These are phyloP conservation scores for Drosophila vallismaia DNA, from an alignment of 2,888 invertebrate genomes.

Conservation along the genomic window DNA sequence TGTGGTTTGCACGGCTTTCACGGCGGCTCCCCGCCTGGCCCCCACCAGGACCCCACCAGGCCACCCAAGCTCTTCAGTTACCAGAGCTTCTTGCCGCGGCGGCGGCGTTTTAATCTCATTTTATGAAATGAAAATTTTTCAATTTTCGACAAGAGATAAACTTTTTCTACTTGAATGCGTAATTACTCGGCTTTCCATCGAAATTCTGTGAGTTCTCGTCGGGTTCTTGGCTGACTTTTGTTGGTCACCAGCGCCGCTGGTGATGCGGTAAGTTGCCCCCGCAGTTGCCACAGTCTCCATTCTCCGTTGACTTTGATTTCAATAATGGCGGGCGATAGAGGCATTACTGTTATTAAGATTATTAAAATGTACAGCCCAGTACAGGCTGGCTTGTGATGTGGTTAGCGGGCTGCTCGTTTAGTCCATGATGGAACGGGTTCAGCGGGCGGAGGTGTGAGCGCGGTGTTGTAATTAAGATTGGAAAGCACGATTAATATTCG, in stretches of 20 bases:
- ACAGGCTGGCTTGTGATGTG: slow-evolving; percentile 69
- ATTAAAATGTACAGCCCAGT: slow-evolving; percentile 66
- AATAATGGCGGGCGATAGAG: slow-evolving; percentile 68
- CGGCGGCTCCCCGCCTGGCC: slow-evolving; percentile 23
- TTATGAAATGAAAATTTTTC: slow-evolving; percentile 79
- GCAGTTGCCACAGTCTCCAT: slow-evolving; percentile 54
- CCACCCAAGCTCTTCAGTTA: not conserved
- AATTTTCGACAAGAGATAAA: slow-evolving; percentile 78
- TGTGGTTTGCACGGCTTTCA: slow-evolving; percentile 63
- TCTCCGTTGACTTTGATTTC: slow-evolving; percentile 70
- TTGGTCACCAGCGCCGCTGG: slow-evolving; percentile 35
- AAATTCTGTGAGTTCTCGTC: slow-evolving; percentile 60
- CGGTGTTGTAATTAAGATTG: not conserved
- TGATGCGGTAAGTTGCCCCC: slow-evolving; percentile 21
- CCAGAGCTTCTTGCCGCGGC: not conserved
- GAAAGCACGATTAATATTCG: not conserved
- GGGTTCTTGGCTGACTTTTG: slow-evolving; percentile 28
- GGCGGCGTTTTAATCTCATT: slow-evolving; percentile 72
- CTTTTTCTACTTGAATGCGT: slow-evolving; percentile 79
- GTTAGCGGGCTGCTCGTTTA: slow-evolving; percentile 33
- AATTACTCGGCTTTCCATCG: slow-evolving; percentile 67
- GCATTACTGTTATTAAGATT: slow-evolving; percentile 73
- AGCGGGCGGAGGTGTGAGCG: not conserved
- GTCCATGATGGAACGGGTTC: slow-evolving; percentile 3
- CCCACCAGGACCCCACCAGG: not conserved